phyloP scores from a whole-genome alignment of 2,888 invertebrate genomes.

The Rhamnusium bicolor region DNA sequence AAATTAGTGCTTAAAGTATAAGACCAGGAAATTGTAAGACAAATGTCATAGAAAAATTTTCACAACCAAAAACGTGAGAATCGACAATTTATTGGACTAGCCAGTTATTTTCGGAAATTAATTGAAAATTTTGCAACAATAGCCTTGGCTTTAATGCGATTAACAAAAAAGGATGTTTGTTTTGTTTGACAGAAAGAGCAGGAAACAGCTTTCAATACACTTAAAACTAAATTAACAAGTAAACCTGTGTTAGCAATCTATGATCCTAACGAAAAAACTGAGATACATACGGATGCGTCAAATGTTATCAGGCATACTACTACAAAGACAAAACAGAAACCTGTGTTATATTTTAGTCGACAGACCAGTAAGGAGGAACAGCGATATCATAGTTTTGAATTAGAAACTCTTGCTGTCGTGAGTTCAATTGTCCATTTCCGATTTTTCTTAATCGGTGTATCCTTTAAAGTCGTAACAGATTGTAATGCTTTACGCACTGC shows the following conservation, averaged over 20 bases:
- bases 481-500: conserved; percentile 49
- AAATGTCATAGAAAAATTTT: background rate
- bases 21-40: background rate
- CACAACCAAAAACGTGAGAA: background rate
- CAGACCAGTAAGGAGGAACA: too few species aligned
- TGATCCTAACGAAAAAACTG: conserved; percentile 47
- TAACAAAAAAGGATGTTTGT: conserved; percentile 48
- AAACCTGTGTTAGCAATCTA: conserved; percentile 49
- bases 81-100: too few species aligned
- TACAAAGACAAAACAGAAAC: conserved; percentile 30
- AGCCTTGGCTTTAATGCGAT: too few species aligned
- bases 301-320: conserved; percentile 36
- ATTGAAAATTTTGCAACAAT: conserved; percentile 49
- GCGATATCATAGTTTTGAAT: too few species aligned
- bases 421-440: conserved; percentile 34
- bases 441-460: conserved; percentile 34
- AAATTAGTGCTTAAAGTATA: background rate
- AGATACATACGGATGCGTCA: conserved; percentile 48
- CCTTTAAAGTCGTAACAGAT: conserved; percentile 29
- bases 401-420: conserved; percentile 47
- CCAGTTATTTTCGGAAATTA: conserved; percentile 54
- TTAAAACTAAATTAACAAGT: conserved; percentile 20
- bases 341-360: conserved; percentile 27
- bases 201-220: conserved; percentile 7
- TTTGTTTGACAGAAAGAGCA: conserved; percentile 28